Evolutionary conservation across 1,140 invertebrate species (phyloP).

Genomic region (Phthorimaea operculella): DNA sequence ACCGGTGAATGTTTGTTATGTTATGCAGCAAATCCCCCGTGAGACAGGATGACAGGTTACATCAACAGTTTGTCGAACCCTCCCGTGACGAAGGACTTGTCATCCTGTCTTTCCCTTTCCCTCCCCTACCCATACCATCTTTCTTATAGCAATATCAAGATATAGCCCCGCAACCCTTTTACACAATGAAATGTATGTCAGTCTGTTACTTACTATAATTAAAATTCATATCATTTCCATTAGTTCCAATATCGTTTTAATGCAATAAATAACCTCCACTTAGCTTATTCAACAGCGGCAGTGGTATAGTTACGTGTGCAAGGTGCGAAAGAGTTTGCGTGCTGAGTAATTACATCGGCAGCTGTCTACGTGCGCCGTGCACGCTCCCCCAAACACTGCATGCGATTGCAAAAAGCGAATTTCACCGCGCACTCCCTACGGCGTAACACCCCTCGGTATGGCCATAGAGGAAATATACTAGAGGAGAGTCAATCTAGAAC

Average conservation of each 20-base stretch:
- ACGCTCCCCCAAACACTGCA: constrained; percentile 48
- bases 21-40: constrained; percentile 2
- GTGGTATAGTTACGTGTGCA: constrained; percentile 34
- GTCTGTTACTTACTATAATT: neutral
- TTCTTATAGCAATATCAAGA: neutral
- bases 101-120: constrained; percentile 5
- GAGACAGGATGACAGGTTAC: constrained; percentile 7
- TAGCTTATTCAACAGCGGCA: constrained; percentile 10
- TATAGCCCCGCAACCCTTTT: neutral
- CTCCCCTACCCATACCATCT: neutral
- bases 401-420: constrained; percentile 44
- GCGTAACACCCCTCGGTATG: constrained; percentile 36
- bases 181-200: neutral
- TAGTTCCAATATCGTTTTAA: constrained; percentile 3
- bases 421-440: constrained; percentile 29
- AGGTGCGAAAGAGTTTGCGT: constrained; percentile 62
- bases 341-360: constrained; percentile 54
- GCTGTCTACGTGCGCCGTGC: constrained; percentile 45
- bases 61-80: constrained; percentile 3
- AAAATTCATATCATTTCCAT: neutral
- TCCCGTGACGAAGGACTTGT: constrained; percentile 16
- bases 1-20: neutral
- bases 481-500: too few species aligned
- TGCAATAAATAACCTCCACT: constrained; percentile 18
- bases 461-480: too few species aligned